Evolutionary conservation across 2,113 vertebrate genomes (phyloP).

Genomic region (Coptodon bakossiorum): DNA sequence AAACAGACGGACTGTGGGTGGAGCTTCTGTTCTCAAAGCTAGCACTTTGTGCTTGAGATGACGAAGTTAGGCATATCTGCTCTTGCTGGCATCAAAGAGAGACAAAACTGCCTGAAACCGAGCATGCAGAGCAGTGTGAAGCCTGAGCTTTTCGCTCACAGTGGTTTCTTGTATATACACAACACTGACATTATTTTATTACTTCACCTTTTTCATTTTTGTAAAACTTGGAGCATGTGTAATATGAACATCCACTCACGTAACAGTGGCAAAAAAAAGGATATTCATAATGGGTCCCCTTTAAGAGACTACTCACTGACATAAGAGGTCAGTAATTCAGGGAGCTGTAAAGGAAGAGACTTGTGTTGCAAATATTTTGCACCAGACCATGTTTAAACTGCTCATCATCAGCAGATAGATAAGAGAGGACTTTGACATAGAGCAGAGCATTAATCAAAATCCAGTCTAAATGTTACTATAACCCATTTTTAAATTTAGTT

Average conservation of each 20-base stretch:
- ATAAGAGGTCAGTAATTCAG: neutral
- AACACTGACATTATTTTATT: neutral
- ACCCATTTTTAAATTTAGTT: neutral
- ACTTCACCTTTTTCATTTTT: neutral
- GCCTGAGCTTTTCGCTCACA: neutral
- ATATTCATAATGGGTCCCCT: neutral
- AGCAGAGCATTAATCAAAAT: neutral
- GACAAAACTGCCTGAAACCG: neutral
- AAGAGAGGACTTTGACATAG: neutral
- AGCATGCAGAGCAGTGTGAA: neutral
- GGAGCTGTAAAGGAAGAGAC: neutral
- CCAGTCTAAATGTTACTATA: neutral
- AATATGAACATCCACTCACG: neutral
- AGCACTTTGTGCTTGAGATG: neutral
- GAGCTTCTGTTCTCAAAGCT: neutral
- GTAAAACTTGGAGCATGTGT: neutral
- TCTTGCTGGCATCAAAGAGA: neutral
- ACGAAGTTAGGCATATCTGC: accelerated
- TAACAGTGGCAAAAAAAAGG: neutral
- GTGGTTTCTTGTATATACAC: neutral
- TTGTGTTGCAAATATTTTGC: neutral
- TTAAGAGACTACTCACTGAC: neutral
- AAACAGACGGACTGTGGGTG: neutral
- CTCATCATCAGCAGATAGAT: neutral
- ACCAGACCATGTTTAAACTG: neutral